Evolutionary conservation across 2,888 invertebrate genomes (phyloP), one percentile per base, ranked within the genome.

Genomic region (Chymomyza amoena): DNA sequence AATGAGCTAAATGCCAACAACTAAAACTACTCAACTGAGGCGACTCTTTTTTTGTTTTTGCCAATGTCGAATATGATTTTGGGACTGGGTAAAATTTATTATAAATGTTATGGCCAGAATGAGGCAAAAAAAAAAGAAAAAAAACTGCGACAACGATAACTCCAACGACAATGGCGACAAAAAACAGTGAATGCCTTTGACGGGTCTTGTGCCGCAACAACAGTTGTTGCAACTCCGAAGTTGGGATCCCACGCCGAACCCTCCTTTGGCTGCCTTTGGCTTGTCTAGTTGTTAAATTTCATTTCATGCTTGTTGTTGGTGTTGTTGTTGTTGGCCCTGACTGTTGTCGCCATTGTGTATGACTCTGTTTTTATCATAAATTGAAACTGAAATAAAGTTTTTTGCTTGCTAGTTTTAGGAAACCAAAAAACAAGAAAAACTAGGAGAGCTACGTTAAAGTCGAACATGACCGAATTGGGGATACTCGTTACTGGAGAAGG

Each of bases 361-460:
- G 54, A 20, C 54, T 54, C 80, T 80, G 83, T 81, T 84, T 87
- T 85, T 83, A 79, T 84, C 81, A 70, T 86, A 84, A 84, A 84
- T 84, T 84, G 85, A 83, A 87, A 87, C 76, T 75, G 83, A 87
- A 87, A 85, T 79, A 87, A 80, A 84, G 79, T 85, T 45, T 83
- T 78, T 79, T 80, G 70, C 77, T 64, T 72, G 64, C 54, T 16
- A 64, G 54, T 56, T 61, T 9, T 39, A 20, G 28, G 28, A 50
- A 15, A 64, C 32, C 39, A 45, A 13, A 10, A 10, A 45, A 45
- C 39, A 45, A 13, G 13, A 10, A 15, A 13, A 45, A 45, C 39
- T 45, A 13, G 13, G 13, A 45, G 1, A 45, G 13, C 13, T 45
- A 13, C 39, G 13, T 7, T 32, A 32, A 32, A 7, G 7, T 32